Evolutionary conservation across 1,140 invertebrate genomes (phyloP).

Genomic region (Tetranychus urticae): DNA sequence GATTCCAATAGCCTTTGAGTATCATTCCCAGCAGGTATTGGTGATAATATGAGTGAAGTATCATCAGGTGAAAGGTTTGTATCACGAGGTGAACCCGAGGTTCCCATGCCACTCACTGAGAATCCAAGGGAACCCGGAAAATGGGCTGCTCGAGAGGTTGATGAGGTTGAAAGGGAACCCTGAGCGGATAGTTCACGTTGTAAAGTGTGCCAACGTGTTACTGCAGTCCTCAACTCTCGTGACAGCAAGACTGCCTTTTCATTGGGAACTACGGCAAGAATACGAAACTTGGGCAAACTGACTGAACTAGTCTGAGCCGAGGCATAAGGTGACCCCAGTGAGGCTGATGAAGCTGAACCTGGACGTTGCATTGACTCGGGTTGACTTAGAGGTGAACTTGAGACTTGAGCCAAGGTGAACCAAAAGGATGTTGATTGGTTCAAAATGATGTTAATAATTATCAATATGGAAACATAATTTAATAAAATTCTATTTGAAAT

Average conservation of each 20-base stretch:
- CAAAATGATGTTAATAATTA: too few species aligned
- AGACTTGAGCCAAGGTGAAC: too few species aligned
- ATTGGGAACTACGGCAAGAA: constrained; percentile 4
- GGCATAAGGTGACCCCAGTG: too few species aligned
- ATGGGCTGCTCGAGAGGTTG: neutral
- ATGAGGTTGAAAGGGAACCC: neutral
- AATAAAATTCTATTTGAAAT: too few species aligned
- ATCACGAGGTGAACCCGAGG: neutral
- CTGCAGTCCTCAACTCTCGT: constrained; percentile 3
- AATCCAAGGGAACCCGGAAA: too few species aligned
- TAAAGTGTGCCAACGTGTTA: constrained; percentile 1
- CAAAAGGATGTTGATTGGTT: too few species aligned
- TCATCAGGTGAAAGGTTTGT: neutral
- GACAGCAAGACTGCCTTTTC: constrained; percentile 3
- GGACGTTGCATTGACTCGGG: too few species aligned
- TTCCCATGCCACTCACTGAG: neutral
- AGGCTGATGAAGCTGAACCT: too few species aligned
- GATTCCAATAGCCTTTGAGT: constrained; percentile 2
- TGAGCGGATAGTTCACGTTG: too few species aligned
- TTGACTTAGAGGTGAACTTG: too few species aligned
- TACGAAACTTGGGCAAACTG: neutral
- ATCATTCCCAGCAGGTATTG: constrained; percentile 2
- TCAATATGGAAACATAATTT: too few species aligned
- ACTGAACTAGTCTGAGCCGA: too few species aligned
- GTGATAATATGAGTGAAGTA: neutral